Percentiles rank a stretch among this genome's conserved stretches.
phyloP scores from a whole-genome alignment of 2,888 invertebrate genomes.

The Apeira syringaria region DNA sequence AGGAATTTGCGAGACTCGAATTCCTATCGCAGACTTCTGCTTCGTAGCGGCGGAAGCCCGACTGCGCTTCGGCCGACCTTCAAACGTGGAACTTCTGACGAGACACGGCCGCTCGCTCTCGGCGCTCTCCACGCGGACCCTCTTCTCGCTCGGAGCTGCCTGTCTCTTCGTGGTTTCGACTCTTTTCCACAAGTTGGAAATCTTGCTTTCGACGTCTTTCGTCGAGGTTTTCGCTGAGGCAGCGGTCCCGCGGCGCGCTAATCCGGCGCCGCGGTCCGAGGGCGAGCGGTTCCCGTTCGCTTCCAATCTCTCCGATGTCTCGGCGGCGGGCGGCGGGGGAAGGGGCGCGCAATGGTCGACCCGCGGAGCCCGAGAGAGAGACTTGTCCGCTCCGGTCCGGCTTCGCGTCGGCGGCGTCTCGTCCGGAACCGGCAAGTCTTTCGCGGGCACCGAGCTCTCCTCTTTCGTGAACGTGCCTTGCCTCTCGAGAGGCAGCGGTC shows the following conservation, averaged over 20 bases:
- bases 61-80: slow-evolving; percentile 74
- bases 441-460: slow-evolving; percentile 78
- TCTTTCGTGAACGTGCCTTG: slow-evolving; percentile 97
- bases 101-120: slow-evolving; percentile 69
- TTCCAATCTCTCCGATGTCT: too few species aligned
- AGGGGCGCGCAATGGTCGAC: slow-evolving; percentile 35
- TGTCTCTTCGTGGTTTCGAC: slow-evolving; percentile 87
- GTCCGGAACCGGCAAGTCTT: slow-evolving; percentile 62
- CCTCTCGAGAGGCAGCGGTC: slow-evolving; percentile 86
- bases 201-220: slow-evolving; percentile 90
- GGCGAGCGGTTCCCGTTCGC: too few species aligned
- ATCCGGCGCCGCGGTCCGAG: slow-evolving; percentile 45
- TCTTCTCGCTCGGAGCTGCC: slow-evolving; percentile 81
- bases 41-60: slow-evolving; percentile 64
- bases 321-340: slow-evolving; percentile 67
- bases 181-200: slow-evolving; percentile 91
- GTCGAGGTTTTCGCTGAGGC: slow-evolving; percentile 69
- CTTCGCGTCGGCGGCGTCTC: slow-evolving; percentile 40
- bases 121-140: slow-evolving; percentile 83
- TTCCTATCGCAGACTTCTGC: slow-evolving; percentile 75
- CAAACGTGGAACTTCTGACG: slow-evolving; percentile 86
- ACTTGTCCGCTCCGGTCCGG: slow-evolving; percentile 59
- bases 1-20: slow-evolving; percentile 72
- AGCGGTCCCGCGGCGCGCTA: slow-evolving; percentile 81
- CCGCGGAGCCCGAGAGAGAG: too few species aligned